Evolutionary conservation across 2,113 vertebrate species (phyloP), one percentile per base, ranked within the genome.

Genomic region (Thalassoma bifasciatum): DNA sequence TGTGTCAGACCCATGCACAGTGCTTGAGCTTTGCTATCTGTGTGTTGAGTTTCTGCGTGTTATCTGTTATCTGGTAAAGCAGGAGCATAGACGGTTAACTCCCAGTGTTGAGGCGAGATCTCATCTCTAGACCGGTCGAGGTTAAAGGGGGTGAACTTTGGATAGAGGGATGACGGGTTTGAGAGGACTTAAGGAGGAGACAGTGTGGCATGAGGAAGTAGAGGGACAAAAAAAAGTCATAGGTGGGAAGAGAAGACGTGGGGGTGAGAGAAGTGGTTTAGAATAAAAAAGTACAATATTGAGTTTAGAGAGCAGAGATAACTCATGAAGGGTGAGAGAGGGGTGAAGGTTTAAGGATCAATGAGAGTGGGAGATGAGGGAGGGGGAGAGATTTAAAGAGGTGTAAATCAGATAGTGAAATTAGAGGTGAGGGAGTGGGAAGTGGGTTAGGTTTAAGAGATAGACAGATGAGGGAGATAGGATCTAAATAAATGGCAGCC

Each of bases 361-460:
- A 85, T 85, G 82, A 84, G 70, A 77, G 72, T 6, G 14, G 66
- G 59, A 75, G 74, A 75, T 66, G 75, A 71, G 57, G 69, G 30
- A 30, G 66, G 50, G 50, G n/a, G 75, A 79, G 72, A 84, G 81
- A 75, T 84, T 81, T 75, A 62, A 73, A 84, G 74, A 83, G 78
- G 74, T 53, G 69, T 47, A 53, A n/a, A 72, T 77, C 72, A 60
- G 85, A 88, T 88, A 83, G 84, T 65, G 81, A 90, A 88, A 87
- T 90, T 77, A 87, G 72, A 88, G 61, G 53, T 87, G 66, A 88
- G 51, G 36, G 42, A 52, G 23, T 64, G 47, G 63, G 56, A 71
- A 69, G 71, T 62, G 67, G 69, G 65, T 16, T 44, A 77, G 69
- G 86, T 81, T 49, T 74, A 68, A 75, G 79, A 75, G 68, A 73